These are phyloP conservation scores for Ganaspis brasiliensis DNA, from an alignment of 2,888 invertebrate species.

Conservation along the genomic window DNA sequence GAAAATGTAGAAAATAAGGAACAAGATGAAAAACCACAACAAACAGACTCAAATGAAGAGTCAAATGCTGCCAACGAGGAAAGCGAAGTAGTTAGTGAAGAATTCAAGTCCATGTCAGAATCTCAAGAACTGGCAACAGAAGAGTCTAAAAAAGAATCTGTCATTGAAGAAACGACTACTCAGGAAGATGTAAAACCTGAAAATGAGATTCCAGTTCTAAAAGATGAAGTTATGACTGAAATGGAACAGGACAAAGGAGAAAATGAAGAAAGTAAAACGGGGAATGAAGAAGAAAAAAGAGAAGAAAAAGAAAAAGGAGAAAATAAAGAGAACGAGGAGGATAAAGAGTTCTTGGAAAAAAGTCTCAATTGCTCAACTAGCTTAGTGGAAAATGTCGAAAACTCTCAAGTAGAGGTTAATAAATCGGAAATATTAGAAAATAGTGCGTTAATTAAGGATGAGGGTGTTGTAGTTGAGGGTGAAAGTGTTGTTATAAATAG, in stretches of 20 bases:
- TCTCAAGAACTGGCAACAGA: conserved; percentile 50
- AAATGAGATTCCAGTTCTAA: conserved; percentile 45
- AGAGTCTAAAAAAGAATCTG: conserved; percentile 19
- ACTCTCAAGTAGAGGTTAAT: conserved; percentile 63
- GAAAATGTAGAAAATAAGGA: conserved; percentile 44
- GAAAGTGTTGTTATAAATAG: conserved; percentile 77
- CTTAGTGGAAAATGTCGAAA: conserved; percentile 70
- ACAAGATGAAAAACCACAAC: conserved; percentile 35
- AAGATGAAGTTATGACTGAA: conserved; percentile 45
- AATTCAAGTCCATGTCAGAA: conserved; percentile 33
- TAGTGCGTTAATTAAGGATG: conserved; percentile 75
- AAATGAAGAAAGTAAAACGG: conserved; percentile 43
- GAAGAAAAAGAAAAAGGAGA: conserved; percentile 44
- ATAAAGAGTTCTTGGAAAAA: conserved; percentile 66
- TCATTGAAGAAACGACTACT: conserved; percentile 48
- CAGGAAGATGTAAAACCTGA: conserved; percentile 46
- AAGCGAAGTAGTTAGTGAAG: conserved; percentile 54
- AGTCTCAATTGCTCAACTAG: conserved; percentile 78
- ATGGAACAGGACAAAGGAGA: conserved; percentile 35
- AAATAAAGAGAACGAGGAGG: conserved; percentile 28
- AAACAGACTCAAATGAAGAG: conserved; percentile 50
- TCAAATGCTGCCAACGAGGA: conserved; percentile 45
- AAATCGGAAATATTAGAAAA: conserved; percentile 61
- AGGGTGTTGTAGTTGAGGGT: conserved; percentile 67
- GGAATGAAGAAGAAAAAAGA: conserved; percentile 39